A percentile compares a stretch with the other conserved stretches of the same genome.
phyloP scores from a whole-genome alignment of 2,113 vertebrate genomes.

The Catharus minimus region DNA sequence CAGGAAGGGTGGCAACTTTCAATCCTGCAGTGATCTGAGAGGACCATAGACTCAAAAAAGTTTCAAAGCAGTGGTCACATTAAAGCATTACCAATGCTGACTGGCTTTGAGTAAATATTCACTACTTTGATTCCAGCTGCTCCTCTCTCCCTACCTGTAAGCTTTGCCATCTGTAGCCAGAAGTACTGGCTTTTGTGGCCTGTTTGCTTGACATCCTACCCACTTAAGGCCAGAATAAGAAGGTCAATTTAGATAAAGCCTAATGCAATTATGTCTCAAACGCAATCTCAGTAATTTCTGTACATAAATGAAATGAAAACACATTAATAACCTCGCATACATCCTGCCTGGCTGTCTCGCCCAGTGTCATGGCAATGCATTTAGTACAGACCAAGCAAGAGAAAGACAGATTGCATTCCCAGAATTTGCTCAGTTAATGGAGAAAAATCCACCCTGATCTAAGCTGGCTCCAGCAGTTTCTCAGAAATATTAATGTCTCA shows the following conservation, averaged over 20 bases:
- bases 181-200: not conserved
- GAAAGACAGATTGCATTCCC: conserved; percentile 14
- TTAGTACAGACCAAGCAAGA: not conserved
- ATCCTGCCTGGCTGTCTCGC: not conserved
- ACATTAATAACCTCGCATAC: not conserved
- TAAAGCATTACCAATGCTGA: not conserved
- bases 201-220: not conserved
- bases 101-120: conserved; percentile 15
- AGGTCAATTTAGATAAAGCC: not conserved
- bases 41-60: not conserved
- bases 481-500: conserved; percentile 31
- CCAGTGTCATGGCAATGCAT: not conserved
- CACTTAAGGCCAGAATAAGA: not conserved
- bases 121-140: not conserved
- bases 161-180: not conserved
- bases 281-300: not conserved
- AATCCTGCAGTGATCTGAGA: not conserved
- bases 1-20: not conserved
- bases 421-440: not conserved
- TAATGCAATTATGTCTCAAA: not conserved
- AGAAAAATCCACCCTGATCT: conserved; percentile 22
- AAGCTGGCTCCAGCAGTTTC: not conserved
- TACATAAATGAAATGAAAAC: conserved; percentile 4
- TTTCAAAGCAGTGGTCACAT: not conserved
- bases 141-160: not conserved